Base-by-base conservation (phyloP, 2,113 vertebrate genomes). In the Opisthocomus hoazin region DNA sequence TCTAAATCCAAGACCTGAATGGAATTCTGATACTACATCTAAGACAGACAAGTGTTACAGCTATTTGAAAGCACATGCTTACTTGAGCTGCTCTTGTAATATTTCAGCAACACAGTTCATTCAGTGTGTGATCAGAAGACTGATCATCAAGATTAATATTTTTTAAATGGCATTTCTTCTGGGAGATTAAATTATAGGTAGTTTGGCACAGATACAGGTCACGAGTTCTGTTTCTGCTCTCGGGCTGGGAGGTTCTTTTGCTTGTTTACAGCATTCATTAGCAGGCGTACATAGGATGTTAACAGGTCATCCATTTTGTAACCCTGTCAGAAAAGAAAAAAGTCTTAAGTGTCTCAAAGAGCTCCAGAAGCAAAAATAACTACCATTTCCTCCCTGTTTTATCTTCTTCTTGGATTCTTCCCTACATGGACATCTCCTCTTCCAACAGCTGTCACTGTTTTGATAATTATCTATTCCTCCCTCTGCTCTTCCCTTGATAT, bases 271-370 rank as follows among this genome's bases (percentile, higher is more conserved):
- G 76, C 94, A 17, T 77, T 97, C 97, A 98, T 87, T 86, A 99
- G 97, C 97, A 98, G 97, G 89, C 79, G 98, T 60, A 99, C 98
- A 0, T 99, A 99, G 2, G 99, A 99, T 24, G 99, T 99, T 97
- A 99, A 93, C 51, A 99, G 98, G 94, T 99, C 99, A 3, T 99
- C 99, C 98, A 99, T 99, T 98, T 99, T 99, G 98, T 99, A 99
- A 82, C 99, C 99, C 99, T 99, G 84, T 94, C 27, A 43, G 56
- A 57, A 91, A 83, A 97, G n/a, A 96, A 56, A 91, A 53, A 66
- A 56, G 14, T 34, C 46, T 50, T 54, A 48, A 29, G 18, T 60
- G 27, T 79, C 32, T 64, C 29, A n/a, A 26, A 75, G 50, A 85
- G 18, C 15, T 89, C n/a, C 53, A 75, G 24, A 64, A 76, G 8